Evolutionary conservation across 1,140 invertebrate species (phyloP), one percentile per base, ranked within the genome.

Genomic region (Atta cephalotes): DNA sequence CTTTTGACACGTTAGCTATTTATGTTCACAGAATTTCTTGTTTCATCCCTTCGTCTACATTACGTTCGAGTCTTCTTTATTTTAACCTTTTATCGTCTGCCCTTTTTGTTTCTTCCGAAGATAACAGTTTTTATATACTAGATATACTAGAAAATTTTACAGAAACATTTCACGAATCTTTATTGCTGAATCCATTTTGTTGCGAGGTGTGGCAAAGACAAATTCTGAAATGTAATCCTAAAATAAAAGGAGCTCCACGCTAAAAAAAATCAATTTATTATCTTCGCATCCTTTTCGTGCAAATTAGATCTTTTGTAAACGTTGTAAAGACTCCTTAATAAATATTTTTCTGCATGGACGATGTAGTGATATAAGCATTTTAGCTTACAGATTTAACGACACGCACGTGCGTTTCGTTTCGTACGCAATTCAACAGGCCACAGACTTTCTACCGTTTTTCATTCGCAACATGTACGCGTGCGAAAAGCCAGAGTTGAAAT

Each of bases 1-100:
- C 51, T 86, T 31, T 70, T 88, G 88, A 90, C 89, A 90, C 81
- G 16, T 56, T 14, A 53, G 72, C 81, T 90, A 90, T 90, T 90
- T 90, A 90, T 82, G 88, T 86, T 77, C 65, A 0, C 51, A 7
- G 60, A 81, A 51, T 31, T 72, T 31, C 70, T 14, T 45, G 25
- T 18, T 25, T 74, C 39, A 25, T 2, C 14, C 21, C 35, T n/a
- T 63, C 39, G 65, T 84, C 68, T 31, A 16, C 65, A 12, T 18
- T 18, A 31, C 2, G 21, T 66, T 45, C 31, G 5, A 49, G 14
- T 58, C 16, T n/a, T 28, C 31, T 45, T 21, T 45, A 66, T 45
- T 65, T 76, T 21, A 45, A 1, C 25, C 62, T 39, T 49, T 35
- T 68, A 35, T 58, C 68, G 53, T 60, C 31, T 49, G 39, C 25